Evolutionary conservation across 1,140 invertebrate species (phyloP).

Genomic region (Formica selysi): DNA sequence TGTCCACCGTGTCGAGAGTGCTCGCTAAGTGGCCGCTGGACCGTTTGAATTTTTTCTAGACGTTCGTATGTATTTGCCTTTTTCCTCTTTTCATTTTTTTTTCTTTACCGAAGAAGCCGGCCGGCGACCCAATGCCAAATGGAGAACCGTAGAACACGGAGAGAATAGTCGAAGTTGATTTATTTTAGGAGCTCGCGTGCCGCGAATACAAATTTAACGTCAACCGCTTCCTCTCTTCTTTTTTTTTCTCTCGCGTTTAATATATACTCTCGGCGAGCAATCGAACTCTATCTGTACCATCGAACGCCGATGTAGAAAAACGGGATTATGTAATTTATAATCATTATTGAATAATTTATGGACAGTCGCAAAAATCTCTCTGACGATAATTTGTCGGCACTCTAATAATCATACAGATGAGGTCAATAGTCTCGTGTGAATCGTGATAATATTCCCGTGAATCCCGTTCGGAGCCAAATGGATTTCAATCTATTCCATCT

Average conservation of each 20-base stretch:
- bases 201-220: slow-evolving; percentile 67
- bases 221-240: slow-evolving; percentile 29
- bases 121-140: slow-evolving; percentile 50
- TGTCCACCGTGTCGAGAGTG: slow-evolving; percentile 74
- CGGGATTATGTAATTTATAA: slow-evolving; percentile 20
- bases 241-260: slow-evolving; percentile 1
- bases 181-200: slow-evolving; percentile 73
- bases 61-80: slow-evolving; percentile 65
- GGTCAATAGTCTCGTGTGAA: slow-evolving; percentile 17
- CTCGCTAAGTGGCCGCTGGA: slow-evolving; percentile 76
- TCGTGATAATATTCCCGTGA: neutral
- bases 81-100: slow-evolving; percentile 63
- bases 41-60: slow-evolving; percentile 79
- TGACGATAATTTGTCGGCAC: slow-evolving; percentile 5
- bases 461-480: neutral
- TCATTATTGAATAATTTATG: neutral
- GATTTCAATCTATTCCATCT: slow-evolving; percentile 5
- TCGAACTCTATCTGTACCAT: neutral
- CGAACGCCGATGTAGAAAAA: neutral
- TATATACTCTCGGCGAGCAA: neutral
- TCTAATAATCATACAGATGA: slow-evolving; percentile 18
- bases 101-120: slow-evolving; percentile 64
- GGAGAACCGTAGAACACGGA: slow-evolving; percentile 71
- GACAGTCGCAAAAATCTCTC: neutral
- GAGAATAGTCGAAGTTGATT: slow-evolving; percentile 68